Base-by-base conservation (phyloP, 30 jellyfish, hydroid and myxozoan genomes). In the Aurelia sp. region DNA sequence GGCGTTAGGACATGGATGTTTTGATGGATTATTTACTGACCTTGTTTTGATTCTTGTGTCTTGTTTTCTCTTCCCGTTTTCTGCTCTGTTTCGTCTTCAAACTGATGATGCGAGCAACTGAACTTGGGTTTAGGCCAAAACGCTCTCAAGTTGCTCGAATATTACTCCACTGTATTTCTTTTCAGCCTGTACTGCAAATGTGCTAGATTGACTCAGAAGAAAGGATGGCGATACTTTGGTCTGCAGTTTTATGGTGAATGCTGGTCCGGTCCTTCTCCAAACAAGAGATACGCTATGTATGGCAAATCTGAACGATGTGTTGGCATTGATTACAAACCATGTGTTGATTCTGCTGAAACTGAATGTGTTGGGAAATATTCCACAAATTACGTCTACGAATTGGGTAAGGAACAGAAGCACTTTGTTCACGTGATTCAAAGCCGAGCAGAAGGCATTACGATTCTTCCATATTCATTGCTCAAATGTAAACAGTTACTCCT, bases 191-290 rank as follows among this genome's bases (percentile, higher is more conserved):
- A 96, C 77, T 92, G 98, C 86, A 77, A 77, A 75, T 92, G 98
- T 51, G 97, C 95, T 13, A 89, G 66, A 22, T 11, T 76, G 58
- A 74, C 96, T 13, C 74, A 72, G 66, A 72, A 67, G 27, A 62
- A 53, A 33, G 97, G 97, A 0, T 67, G 48, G 77, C 51, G 89
- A 11, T 90, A 79, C 69, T 92, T 92, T 59, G 98, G 97, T 44
- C 89, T 92, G 23, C 98, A 92, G 85, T 92, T 92, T 70, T 92
- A 86, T 76, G 98, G 97, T 19, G 98, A 92, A 82, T 92, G 98
- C 80, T 92, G 98, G 98, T 23, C 94, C 9, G 98, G 98, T 10
- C 83, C 96, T 12, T 51, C 74, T 41, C 81, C 83, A 18, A 73
- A 47, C 12, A 40, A 62, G 37, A 66, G 88, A 16, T 92, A 80